Evolutionary conservation across 2,113 vertebrate species (phyloP).

Genomic region (Oxyura jamaicensis): DNA sequence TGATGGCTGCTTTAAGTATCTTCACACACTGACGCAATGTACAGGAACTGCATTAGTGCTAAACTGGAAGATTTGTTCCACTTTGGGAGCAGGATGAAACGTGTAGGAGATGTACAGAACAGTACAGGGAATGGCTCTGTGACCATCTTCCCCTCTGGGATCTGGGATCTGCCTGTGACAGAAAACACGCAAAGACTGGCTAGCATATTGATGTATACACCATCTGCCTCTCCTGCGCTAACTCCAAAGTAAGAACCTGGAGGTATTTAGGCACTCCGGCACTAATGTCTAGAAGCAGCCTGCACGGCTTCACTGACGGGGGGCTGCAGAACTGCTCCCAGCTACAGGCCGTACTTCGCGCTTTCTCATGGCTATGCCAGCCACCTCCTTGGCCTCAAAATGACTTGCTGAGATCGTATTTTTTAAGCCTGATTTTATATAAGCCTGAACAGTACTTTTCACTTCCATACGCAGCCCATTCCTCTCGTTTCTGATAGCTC

Average conservation of each 20-base stretch:
- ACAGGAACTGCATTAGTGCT: neutral
- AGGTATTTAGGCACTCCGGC: neutral
- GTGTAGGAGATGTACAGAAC: neutral
- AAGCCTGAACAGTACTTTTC: neutral
- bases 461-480: neutral
- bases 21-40: accelerated
- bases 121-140: neutral
- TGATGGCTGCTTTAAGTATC: neutral
- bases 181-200: neutral
- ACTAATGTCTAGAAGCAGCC: neutral
- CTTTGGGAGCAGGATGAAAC: neutral
- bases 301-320: neutral
- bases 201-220: neutral
- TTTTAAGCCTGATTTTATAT: neutral
- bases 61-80: accelerated
- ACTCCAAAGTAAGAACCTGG: neutral
- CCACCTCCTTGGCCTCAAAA: neutral
- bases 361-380: neutral
- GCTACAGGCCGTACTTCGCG: neutral
- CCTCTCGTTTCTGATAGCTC: neutral
- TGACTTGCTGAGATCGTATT: neutral
- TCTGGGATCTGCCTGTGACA: neutral
- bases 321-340: neutral
- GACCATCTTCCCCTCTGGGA: neutral
- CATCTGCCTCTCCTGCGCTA: neutral